Percentiles rank a stretch among this genome's conserved stretches.
These are phyloP conservation scores for Neopelma chrysocephalum DNA, from an alignment of 2,797 vertebrate genomes.

Conservation along the genomic window DNA sequence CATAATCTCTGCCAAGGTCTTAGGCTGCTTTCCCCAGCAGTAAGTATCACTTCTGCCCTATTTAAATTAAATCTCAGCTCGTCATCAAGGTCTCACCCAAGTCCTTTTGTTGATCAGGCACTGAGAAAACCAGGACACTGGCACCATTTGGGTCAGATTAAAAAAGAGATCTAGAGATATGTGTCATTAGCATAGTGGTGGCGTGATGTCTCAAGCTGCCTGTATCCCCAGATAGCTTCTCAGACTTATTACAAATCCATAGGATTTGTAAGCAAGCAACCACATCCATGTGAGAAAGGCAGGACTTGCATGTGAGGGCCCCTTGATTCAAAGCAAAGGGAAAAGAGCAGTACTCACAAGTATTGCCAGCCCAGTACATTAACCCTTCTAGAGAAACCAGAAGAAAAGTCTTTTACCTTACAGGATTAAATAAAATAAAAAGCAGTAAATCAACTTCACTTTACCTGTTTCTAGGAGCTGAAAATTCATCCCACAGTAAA, in stretches of 20 bases:
- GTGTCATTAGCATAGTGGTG: not conserved
- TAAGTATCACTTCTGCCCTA: not conserved
- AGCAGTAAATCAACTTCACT: not conserved
- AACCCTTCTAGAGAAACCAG: not conserved
- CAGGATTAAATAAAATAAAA: not conserved
- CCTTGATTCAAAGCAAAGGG: not conserved
- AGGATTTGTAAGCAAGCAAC: slow-evolving; percentile 30
- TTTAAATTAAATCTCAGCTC: slow-evolving; percentile 34
- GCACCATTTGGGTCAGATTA: slow-evolving; percentile 30
- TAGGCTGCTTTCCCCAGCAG: slow-evolving; percentile 29
- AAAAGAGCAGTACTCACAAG: not conserved
- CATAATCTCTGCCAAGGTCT: not conserved
- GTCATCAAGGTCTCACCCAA: not conserved
- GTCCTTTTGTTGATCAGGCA: not conserved
- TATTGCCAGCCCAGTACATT: not conserved
- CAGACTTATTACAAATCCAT: not conserved
- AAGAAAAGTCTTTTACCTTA: not conserved
- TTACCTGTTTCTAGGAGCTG: not conserved
- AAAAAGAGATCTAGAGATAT: not conserved
- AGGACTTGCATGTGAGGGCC: not conserved
- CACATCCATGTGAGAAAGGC: not conserved
- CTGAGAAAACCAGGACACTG: slow-evolving; percentile 36
- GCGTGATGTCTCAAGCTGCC: not conserved
- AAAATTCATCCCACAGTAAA: not conserved
- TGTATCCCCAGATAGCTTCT: slow-evolving; percentile 17